Evolutionary conservation across 2,113 vertebrate species (phyloP).

Genomic region (Hucho hucho): DNA sequence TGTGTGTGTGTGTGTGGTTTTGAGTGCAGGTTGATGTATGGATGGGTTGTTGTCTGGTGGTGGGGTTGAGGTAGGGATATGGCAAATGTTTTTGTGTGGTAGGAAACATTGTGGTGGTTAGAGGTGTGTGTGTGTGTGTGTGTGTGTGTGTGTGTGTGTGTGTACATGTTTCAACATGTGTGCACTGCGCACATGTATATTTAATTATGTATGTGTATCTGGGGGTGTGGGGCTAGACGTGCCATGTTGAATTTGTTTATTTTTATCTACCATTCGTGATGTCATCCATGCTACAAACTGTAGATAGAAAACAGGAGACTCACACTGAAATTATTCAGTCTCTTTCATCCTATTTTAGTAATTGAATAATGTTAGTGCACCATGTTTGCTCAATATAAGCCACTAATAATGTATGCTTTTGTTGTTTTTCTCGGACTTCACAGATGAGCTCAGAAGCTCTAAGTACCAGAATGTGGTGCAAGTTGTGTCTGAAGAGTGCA

Average conservation of each 20-base stretch:
- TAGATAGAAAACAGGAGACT: too few species aligned
- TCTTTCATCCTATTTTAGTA: too few species aligned
- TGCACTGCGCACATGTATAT: too few species aligned
- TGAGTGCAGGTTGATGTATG: background rate
- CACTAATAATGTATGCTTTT: too few species aligned
- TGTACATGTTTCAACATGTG: background rate
- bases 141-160: slow-evolving; percentile 16
- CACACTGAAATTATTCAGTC: too few species aligned
- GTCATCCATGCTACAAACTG: background rate
- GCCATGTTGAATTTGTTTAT: background rate
- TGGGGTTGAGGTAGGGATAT: background rate
- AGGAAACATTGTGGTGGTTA: background rate
- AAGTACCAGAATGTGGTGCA: slow-evolving; percentile 74
- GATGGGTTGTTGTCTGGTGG: too few species aligned
- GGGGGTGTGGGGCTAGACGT: too few species aligned
- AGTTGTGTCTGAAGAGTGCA: slow-evolving; percentile 80
- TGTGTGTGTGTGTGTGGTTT: slow-evolving; percentile 46
- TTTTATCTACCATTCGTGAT: slow-evolving; percentile 38
- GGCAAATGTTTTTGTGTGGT: background rate
- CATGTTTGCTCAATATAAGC: too few species aligned
- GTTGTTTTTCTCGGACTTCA: slow-evolving; percentile 1
- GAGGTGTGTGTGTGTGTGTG: background rate
- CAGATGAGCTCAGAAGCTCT: slow-evolving; percentile 63
- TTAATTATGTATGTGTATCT: background rate
- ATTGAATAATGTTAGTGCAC: too few species aligned